These are phyloP conservation scores for Odocoileus virginianus DNA, from an alignment of 2,113 vertebrate genomes.

Conservation along the genomic window DNA sequence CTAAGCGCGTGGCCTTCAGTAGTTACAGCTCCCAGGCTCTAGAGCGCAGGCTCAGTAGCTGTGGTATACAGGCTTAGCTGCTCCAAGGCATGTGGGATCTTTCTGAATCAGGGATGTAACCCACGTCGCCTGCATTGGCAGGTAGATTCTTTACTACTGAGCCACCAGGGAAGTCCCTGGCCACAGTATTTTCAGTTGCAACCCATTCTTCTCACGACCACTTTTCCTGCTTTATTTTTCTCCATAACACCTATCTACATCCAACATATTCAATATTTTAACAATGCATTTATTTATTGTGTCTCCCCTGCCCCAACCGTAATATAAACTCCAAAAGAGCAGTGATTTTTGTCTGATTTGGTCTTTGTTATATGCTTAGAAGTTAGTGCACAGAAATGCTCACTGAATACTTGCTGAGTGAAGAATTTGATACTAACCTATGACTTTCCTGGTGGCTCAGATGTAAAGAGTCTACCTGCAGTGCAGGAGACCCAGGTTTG, in stretches of 20 bases:
- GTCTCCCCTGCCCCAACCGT: not conserved
- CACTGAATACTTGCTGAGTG: not conserved
- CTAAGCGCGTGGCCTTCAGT: not conserved
- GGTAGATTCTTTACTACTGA: not conserved
- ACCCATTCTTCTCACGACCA: not conserved
- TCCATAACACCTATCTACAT: not conserved
- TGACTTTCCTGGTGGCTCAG: not conserved
- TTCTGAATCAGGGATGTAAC: not conserved
- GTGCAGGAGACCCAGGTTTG: not conserved
- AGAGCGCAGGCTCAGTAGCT: not conserved
- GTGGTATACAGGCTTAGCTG: not conserved
- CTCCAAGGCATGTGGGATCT: not conserved
- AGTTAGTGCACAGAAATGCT: not conserved
- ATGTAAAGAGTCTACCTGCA: not conserved
- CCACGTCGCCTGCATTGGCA: not conserved
- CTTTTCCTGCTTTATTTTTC: not conserved
- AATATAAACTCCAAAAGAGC: not conserved
- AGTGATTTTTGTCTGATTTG: not conserved
- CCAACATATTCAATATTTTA: not conserved
- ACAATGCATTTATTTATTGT: not conserved
- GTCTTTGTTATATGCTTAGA: not conserved
- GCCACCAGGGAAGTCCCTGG: not conserved
- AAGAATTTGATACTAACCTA: not conserved
- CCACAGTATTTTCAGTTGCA: not conserved
- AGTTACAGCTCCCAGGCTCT: not conserved